Evolutionary conservation across 1,140 invertebrate genomes (phyloP), one percentile per base, ranked within the genome.

Genomic region (Oscheius sp.): DNA sequence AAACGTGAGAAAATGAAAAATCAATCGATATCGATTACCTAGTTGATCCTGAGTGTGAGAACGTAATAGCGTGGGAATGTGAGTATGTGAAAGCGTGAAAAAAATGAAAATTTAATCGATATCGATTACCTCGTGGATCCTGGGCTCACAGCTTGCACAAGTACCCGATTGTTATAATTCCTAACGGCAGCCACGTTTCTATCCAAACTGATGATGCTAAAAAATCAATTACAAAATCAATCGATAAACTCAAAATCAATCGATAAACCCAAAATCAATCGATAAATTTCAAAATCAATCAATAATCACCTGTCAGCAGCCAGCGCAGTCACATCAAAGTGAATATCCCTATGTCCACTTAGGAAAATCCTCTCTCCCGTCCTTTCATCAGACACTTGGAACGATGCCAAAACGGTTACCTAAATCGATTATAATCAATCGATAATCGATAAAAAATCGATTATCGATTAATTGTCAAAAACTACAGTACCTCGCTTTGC

Each of bases 331-430:
- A 76, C 75, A 55, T 76, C 75, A 28, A 76, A 68, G n/a, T 77
- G 65, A 23, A 65, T 64, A 34, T 77, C 66, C 34, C 61, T 38
- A 15, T 75, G 45, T 2, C 75, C 76, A 18, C 55, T 46, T 1
- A 76, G 52, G 65, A 62, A 76, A 2, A 75, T 31, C 20, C 66
- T 45, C 52, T 76, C 75, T 38, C 75, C 75, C n/a, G 75, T 76
- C 45, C 64, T 59, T 2, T 67, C 55, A 49, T 76, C 75, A 23
- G 52, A 65, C 31, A 74, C 65, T 67, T 68, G 63, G 29, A 76
- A 64, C 10, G 75, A 59, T 2, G 64, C 75, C 2, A 76, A 45
- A 2, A 76, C 62, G 45, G 45, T 67, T 2, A 76, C 59, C 73
- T 75, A 32, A 63, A 71, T 31, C 29, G 10, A 32, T 2, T 13